Base-by-base conservation (phyloP, 2,797 vertebrate species). In the Oceanodroma leucorhoa region DNA sequence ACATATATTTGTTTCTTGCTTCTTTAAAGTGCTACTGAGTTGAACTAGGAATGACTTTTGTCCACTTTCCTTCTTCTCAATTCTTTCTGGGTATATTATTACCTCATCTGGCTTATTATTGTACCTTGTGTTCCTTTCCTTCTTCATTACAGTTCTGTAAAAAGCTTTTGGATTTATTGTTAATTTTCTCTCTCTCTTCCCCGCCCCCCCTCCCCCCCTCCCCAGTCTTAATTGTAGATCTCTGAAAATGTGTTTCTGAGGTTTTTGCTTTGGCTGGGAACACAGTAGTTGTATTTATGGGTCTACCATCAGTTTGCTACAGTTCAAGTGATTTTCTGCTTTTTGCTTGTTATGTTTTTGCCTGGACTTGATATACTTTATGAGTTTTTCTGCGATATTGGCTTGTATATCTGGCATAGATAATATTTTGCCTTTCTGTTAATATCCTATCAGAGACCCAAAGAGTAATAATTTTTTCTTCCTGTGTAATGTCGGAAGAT, bases 281-380 rank as follows among this genome's bases (percentile, higher is more conserved):
- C 92, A 95, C 87, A 92, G 94, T 93, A 95, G 84, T 92, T 97
- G 94, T 96, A 97, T 97, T 98, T 98, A 98, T 95, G 94, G 73
- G 95, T 84, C 91, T 94, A 57, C 82, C 70, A 73, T 91, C 93
- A 93, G 80, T 88, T 94, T 94, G 89, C 93, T 96, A 71, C 94
- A 97, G 96, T 97, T 98, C 92, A 98, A 97, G 93, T 96, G 96
- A 96, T 97, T 96, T 97, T 97, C 97, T 97, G 94, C 55, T 96
- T 97, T 97, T 97, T 96, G 73, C 96, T 96, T 96, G 96, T 97
- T 98, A 97, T 97, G 96, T 94, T 98, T 98, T 97, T 94, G 94
- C 97, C 96, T 89, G 84, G 92, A 71, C 95, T 97, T 97, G 97
- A 98, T 98, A 96, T 93, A 93, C 83, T 98, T 98, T 97, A 97